Evolutionary conservation across 2,797 vertebrate species (phyloP).

Genomic region (Lophius americanus): DNA sequence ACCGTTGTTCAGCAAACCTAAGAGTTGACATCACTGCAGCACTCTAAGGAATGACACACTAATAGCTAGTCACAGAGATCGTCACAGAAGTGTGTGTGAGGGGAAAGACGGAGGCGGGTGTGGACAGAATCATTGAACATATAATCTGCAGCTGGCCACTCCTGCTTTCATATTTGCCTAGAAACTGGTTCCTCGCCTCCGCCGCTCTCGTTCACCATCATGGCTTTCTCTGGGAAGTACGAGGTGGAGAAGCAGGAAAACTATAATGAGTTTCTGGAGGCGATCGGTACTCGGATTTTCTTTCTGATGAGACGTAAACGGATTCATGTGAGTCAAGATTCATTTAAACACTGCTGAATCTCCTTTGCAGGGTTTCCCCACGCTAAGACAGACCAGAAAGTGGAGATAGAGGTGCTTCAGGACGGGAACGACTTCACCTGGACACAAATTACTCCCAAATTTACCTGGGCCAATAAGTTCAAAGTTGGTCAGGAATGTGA

Average conservation of each 20-base stretch:
- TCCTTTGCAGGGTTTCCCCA: slow-evolving; percentile 69
- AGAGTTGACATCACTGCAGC: not conserved
- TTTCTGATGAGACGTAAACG: not conserved
- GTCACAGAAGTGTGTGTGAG: not conserved
- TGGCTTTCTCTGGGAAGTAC: slow-evolving; percentile 91
- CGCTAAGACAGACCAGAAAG: slow-evolving; percentile 85
- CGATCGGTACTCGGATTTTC: slow-evolving; percentile 77
- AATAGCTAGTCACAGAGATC: not conserved
- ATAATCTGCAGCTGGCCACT: slow-evolving; percentile 38
- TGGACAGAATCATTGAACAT: slow-evolving; percentile 6
- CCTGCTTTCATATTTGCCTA: slow-evolving; percentile 38
- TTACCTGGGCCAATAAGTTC: slow-evolving; percentile 85
- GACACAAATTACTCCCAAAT: slow-evolving; percentile 84
- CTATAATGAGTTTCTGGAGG: slow-evolving; percentile 88
- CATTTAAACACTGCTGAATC: not conserved
- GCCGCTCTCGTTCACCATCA: slow-evolving; percentile 60
- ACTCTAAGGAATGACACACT: no score
- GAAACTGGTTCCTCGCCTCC: slow-evolving; percentile 5
- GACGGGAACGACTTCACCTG: slow-evolving; percentile 88
- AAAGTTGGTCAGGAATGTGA: slow-evolving; percentile 86
- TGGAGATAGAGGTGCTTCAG: slow-evolving; percentile 87
- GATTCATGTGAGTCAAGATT: not conserved
- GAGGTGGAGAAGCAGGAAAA: slow-evolving; percentile 90
- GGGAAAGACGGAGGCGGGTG: slow-evolving; percentile 19
- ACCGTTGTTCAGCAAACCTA: not conserved